Conservation (phyloP, 2,113 vertebrate genomes). For the Grammomys dolichurus region DNA sequence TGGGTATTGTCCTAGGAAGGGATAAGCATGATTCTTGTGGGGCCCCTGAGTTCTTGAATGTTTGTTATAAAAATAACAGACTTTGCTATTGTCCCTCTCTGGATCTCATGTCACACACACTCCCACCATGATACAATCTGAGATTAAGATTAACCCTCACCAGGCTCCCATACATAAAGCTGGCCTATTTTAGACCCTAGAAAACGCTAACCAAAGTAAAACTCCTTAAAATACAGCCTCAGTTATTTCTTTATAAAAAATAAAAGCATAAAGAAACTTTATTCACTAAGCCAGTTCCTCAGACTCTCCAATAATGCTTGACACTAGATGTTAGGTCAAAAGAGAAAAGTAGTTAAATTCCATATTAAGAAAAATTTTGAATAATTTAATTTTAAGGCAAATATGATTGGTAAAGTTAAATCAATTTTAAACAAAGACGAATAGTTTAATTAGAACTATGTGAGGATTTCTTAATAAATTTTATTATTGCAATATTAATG, state of each 20-base stretch:
- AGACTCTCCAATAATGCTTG: neutral
- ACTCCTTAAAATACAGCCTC: neutral
- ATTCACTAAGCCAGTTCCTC: neutral
- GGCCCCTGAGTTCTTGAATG: neutral
- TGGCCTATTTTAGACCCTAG: neutral
- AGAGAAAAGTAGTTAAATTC: conserved; percentile 3
- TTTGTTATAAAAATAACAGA: neutral
- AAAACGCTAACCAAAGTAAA: neutral
- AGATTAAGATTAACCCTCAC: neutral
- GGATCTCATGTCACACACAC: neutral
- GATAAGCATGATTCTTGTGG: neutral
- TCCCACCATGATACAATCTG: neutral
- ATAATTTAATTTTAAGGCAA: conserved; percentile 26
- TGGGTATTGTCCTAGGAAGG: neutral
- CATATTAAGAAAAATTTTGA: neutral
- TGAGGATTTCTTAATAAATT: conserved; percentile 2
- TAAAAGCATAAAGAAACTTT: neutral
- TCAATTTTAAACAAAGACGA: conserved; percentile 34
- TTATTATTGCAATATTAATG: conserved; percentile 36
- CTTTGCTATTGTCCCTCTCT: neutral
- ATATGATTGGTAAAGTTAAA: conserved; percentile 9
- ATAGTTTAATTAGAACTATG: conserved; percentile 35
- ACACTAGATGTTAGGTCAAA: neutral
- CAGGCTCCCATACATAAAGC: neutral
- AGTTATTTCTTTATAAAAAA: neutral